phyloP scores from a whole-genome alignment of 2,113 vertebrate species.

The Tenrec ecaudatus region DNA sequence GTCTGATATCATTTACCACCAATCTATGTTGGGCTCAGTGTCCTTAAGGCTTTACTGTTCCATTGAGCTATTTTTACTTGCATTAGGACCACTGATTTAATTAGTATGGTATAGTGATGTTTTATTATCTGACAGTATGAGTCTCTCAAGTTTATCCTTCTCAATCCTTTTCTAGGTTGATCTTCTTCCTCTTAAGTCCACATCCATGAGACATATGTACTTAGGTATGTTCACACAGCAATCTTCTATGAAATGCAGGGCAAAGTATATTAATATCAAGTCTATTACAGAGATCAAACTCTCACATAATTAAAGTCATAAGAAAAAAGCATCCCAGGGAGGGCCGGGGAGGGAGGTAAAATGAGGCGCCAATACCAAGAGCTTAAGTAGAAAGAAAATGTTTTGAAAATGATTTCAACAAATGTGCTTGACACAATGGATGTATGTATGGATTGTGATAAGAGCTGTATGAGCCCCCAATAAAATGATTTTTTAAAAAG shows the following conservation, averaged over 20 bases:
- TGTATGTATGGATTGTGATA: too few relatives aligned
- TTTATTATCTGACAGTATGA: background rate
- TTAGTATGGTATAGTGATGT: background rate
- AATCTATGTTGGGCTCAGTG: background rate
- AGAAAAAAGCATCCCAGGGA: background rate
- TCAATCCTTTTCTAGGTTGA: slow-evolving; percentile 45
- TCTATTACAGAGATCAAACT: slow-evolving; percentile 12
- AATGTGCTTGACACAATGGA: too few relatives aligned
- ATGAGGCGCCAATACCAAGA: too few relatives aligned
- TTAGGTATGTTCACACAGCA: slow-evolving; percentile 18
- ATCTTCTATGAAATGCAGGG: slow-evolving; percentile 18
- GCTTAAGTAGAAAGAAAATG: too few relatives aligned
- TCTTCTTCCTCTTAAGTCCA: background rate
- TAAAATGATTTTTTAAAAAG: too few relatives aligned
- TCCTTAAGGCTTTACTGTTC: background rate
- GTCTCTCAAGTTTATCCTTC: slow-evolving; percentile 6
- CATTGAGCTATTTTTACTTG: background rate
- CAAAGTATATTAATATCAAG: slow-evolving; percentile 20
- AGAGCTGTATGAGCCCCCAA: too few relatives aligned
- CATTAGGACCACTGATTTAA: background rate
- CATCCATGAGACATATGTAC: slow-evolving; percentile 19
- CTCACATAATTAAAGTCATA: background rate
- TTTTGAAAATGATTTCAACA: too few relatives aligned
- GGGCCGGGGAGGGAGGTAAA: too few relatives aligned
- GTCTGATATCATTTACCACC: slow-evolving; percentile 4